These are phyloP conservation scores for Desoria tigrina DNA, from an alignment of 2,888 invertebrate species.

Conservation along the genomic window DNA sequence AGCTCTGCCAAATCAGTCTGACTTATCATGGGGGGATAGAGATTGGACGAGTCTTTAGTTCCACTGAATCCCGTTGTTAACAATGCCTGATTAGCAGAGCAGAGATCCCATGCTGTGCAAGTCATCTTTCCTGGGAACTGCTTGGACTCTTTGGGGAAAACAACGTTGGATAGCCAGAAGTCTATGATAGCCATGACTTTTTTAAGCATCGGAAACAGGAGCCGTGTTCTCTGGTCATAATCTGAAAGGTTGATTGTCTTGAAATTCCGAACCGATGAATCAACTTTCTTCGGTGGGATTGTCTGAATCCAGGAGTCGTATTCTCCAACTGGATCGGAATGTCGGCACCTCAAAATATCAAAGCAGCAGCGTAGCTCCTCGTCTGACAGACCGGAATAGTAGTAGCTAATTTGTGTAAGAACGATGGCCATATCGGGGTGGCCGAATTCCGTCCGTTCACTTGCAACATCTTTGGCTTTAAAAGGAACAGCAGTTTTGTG, in stretches of 20 bases:
- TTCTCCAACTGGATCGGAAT: neutral
- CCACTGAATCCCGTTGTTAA: constrained; percentile 38
- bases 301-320: constrained; percentile 21
- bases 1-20: constrained; percentile 33
- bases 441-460: constrained; percentile 48
- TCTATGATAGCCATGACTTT: constrained; percentile 29
- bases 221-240: constrained; percentile 15
- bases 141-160: constrained; percentile 35
- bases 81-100: constrained; percentile 12
- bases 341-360: neutral
- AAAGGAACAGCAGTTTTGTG: constrained; percentile 45
- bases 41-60: constrained; percentile 37
- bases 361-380: constrained; percentile 35
- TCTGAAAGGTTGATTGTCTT: constrained; percentile 31
- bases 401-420: constrained; percentile 47
- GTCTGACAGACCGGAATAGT: constrained; percentile 45
- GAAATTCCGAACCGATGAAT: neutral
- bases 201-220: constrained; percentile 23
- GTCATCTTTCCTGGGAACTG: constrained; percentile 37
- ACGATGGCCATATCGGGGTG: constrained; percentile 45
- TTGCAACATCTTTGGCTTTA: constrained; percentile 41
- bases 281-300: constrained; percentile 4
- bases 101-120: constrained; percentile 36
- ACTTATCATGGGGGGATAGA: constrained; percentile 27
- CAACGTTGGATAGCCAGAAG: constrained; percentile 32